Conservation (phyloP, 2,113 vertebrate species). For the Puffinus mauretanicus region DNA sequence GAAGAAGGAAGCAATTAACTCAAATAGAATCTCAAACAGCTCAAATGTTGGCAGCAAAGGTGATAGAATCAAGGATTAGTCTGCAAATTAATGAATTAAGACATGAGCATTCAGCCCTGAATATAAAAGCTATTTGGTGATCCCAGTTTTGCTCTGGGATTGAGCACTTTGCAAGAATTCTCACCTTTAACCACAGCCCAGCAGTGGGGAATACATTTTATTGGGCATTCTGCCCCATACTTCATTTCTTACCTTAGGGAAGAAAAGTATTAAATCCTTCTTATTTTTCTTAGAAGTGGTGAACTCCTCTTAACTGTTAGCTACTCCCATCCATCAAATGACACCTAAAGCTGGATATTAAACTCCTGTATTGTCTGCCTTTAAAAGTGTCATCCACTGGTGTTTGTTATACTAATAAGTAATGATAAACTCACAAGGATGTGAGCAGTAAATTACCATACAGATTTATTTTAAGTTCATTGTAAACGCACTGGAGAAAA, state of each 20-base stretch:
- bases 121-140: not conserved
- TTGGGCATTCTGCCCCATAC: not conserved
- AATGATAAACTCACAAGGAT: not conserved
- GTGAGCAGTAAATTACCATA: not conserved
- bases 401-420: not conserved
- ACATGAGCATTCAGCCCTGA: not conserved
- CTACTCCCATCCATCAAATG: not conserved
- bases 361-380: not conserved
- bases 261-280: not conserved
- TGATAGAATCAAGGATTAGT: not conserved
- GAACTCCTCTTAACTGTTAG: not conserved
- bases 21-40: not conserved
- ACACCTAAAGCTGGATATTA: not conserved
- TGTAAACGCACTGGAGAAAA: not conserved
- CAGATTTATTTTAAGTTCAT: not conserved
- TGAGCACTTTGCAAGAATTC: not conserved
- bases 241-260: not conserved
- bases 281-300: not conserved
- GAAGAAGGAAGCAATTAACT: not conserved
- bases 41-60: not conserved
- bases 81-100: not conserved
- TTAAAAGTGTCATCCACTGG: not conserved
- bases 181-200: not conserved
- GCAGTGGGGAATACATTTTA: not conserved
- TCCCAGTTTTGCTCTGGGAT: not conserved